phyloP scores from a whole-genome alignment of 2,797 vertebrate genomes.

The Antrozous pallidus region DNA sequence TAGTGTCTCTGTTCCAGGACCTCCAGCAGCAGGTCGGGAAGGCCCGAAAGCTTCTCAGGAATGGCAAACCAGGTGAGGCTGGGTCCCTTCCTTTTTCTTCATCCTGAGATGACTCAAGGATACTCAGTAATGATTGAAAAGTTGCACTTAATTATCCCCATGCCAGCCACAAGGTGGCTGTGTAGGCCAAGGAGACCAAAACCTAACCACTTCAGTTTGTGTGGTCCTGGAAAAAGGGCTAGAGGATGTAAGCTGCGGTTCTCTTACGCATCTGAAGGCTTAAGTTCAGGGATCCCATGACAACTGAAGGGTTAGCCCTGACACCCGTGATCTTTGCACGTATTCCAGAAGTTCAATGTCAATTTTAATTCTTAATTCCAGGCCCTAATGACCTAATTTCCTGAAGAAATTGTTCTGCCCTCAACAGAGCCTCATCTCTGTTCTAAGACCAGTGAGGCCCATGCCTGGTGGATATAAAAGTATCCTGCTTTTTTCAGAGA shows the following conservation, averaged over 20 bases:
- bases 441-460: background rate
- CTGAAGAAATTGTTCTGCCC: background rate
- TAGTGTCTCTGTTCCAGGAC: conserved; percentile 77
- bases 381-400: background rate
- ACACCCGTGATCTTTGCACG: background rate
- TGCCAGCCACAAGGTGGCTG: conserved; percentile 81
- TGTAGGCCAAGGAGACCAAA: conserved; percentile 64
- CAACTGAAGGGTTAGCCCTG: background rate
- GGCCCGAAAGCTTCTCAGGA: conserved; percentile 84
- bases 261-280: background rate
- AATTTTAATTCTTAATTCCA: background rate
- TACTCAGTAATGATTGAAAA: background rate
- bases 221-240: background rate
- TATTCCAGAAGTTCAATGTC: background rate
- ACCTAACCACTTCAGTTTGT: background rate
- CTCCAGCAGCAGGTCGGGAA: conserved; percentile 79
- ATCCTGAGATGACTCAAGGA: background rate
- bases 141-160: background rate
- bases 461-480: background rate
- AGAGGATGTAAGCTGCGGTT: background rate
- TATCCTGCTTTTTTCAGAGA: background rate
- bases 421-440: background rate
- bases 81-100: conserved; percentile 52
- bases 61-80: conserved; percentile 83
- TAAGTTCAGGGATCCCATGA: background rate